Evolutionary conservation across 2,113 vertebrate genomes (phyloP).

Genomic region (Aspidoscelis tigris): DNA sequence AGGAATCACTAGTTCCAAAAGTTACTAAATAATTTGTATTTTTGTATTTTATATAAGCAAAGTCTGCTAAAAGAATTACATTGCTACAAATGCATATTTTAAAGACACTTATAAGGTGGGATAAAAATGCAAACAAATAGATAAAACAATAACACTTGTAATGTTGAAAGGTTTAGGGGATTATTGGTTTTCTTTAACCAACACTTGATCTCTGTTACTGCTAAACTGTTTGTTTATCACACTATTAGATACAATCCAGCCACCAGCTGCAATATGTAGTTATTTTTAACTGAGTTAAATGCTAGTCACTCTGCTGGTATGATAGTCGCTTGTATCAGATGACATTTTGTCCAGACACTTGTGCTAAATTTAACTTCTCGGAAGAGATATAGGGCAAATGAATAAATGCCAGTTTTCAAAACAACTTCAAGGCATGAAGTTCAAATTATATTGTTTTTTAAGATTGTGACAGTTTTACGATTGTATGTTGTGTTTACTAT

Average conservation of each 20-base stretch:
- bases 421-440: conserved; percentile 43
- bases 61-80: no score
- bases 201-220: conserved; percentile 27
- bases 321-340: conserved; percentile 58
- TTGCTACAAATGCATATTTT: no score
- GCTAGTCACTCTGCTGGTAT: conserved; percentile 50
- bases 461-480: neutral
- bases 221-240: conserved; percentile 40
- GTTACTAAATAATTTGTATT: no score
- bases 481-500: neutral
- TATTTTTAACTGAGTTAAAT: conserved; percentile 68
- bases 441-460: no score
- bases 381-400: conserved; percentile 55
- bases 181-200: conserved; percentile 17
- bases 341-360: conserved; percentile 71
- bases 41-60: no score
- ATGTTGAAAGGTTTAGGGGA: neutral
- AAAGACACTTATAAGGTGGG: no score
- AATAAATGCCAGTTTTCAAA: conserved; percentile 65
- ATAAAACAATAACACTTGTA: neutral
- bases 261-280: conserved; percentile 43
- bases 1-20: no score
- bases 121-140: no score
- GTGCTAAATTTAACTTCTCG: conserved; percentile 61
- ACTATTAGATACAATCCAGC: conserved; percentile 41